A percentile compares a stretch with the other conserved stretches of the same genome.
Evolutionary conservation across 1,140 invertebrate genomes (phyloP).

Genomic region (Lasioglossum albipes): DNA sequence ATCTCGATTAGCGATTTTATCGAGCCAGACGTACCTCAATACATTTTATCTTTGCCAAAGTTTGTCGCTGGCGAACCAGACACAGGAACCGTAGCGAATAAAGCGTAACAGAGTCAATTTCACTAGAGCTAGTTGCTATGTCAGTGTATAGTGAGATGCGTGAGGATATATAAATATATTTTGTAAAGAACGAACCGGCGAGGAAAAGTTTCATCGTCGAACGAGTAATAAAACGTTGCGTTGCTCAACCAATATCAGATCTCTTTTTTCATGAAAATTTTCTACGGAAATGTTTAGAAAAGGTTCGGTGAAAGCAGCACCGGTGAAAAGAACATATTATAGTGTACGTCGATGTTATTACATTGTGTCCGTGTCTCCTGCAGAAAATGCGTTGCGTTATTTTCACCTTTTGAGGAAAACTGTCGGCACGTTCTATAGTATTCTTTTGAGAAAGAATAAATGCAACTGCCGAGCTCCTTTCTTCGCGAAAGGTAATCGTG

Average conservation of each 20-base stretch:
- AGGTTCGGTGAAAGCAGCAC: too few species aligned
- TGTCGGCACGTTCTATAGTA: not conserved
- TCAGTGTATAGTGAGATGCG: not conserved
- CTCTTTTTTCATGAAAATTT: not conserved
- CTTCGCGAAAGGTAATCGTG: not conserved
- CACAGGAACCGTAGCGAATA: not conserved
- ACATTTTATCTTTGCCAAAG: not conserved
- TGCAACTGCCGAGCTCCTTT: not conserved
- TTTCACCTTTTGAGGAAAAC: constrained; percentile 15
- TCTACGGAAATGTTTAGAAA: not conserved
- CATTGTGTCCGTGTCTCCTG: not conserved
- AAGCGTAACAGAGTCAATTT: not conserved
- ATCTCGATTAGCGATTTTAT: constrained; percentile 4
- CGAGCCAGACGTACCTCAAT: not conserved
- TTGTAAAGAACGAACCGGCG: not conserved
- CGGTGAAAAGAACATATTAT: not conserved
- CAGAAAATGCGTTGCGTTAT: constrained; percentile 10
- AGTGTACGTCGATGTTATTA: not conserved
- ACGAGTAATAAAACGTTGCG: not conserved
- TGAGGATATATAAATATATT: not conserved
- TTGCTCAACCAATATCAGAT: not conserved
- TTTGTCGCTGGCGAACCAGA: not conserved
- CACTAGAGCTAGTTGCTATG: not conserved
- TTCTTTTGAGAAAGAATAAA: constrained; percentile 13
- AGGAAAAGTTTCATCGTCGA: not conserved